Evolutionary conservation across 2,888 invertebrate species (phyloP).

Genomic region (Hypomecis atomaria): DNA sequence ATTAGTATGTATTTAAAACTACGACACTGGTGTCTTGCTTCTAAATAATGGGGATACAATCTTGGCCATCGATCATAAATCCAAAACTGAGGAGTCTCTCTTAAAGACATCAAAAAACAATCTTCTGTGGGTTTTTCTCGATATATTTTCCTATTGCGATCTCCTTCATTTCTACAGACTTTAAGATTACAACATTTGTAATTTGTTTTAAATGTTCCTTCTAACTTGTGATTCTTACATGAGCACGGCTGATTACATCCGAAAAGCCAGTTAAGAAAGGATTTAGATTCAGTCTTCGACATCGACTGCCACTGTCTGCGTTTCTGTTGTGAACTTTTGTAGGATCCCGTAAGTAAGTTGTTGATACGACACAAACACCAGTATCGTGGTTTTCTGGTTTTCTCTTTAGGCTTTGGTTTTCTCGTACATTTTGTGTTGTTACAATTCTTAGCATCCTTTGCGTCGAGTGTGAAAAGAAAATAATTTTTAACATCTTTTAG

Average conservation of each 20-base stretch:
- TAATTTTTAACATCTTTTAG: constrained; percentile 51
- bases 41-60: constrained; percentile 48
- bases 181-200: neutral
- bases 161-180: constrained; percentile 8
- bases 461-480: constrained; percentile 40
- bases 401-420: constrained; percentile 15
- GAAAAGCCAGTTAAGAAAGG: constrained; percentile 34
- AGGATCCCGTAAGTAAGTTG: constrained; percentile 24
- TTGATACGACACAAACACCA: constrained; percentile 25
- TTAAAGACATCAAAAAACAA: constrained; percentile 54
- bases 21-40: constrained; percentile 41
- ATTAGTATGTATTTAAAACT: constrained; percentile 45
- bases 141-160: constrained; percentile 19
- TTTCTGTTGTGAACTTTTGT: constrained; percentile 12
- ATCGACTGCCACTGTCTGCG: constrained; percentile 17
- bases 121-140: constrained; percentile 49
- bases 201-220: neutral
- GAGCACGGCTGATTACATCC: constrained; percentile 18
- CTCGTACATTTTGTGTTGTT: constrained; percentile 5
- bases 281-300: constrained; percentile 11
- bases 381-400: constrained; percentile 14
- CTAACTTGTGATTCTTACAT: constrained; percentile 9
- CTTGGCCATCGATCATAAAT: constrained; percentile 51
- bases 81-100: constrained; percentile 53
- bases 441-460: constrained; percentile 39